Conservation (phyloP, 2,113 vertebrate species). For the Pollimyrus isidori region DNA sequence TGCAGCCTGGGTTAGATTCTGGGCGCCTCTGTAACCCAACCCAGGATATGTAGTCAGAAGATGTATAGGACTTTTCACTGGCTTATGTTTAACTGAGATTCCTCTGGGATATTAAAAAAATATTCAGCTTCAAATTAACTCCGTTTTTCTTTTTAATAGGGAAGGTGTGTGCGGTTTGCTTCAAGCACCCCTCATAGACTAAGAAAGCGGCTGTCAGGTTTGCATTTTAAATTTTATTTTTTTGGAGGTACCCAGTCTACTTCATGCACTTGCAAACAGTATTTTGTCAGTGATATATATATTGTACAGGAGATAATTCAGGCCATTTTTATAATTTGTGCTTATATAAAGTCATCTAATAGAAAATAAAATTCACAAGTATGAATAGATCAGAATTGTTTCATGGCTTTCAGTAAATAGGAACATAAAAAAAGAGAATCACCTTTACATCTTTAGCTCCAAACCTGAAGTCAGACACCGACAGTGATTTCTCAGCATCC, state of each 20-base stretch:
- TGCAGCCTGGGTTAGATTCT: not conserved
- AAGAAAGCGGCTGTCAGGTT: slow-evolving; percentile 81
- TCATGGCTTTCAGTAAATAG: not conserved
- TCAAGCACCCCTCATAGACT: slow-evolving; percentile 75
- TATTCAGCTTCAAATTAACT: not conserved
- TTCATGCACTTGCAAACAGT: not conserved
- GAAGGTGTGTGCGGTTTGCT: slow-evolving; percentile 69
- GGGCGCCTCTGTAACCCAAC: too few relatives aligned
- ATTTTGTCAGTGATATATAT: not conserved
- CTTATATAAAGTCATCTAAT: not conserved
- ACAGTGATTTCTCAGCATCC: slow-evolving; percentile 79
- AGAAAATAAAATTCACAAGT: not conserved
- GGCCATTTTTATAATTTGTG: not conserved
- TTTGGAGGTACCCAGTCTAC: not conserved
- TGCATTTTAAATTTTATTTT: slow-evolving; percentile 24
- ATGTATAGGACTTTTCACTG: not conserved
- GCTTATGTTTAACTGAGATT: not conserved
- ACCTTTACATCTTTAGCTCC: slow-evolving; percentile 47
- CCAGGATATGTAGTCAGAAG: not conserved
- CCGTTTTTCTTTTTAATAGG: slow-evolving; percentile 51
- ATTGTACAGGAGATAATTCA: not conserved
- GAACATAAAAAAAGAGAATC: not conserved
- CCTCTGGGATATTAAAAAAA: not conserved
- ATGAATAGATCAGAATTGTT: not conserved
- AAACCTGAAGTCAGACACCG: slow-evolving; percentile 69